Conservation (phyloP, 1,140 invertebrate species). For the Solen grandis region DNA sequence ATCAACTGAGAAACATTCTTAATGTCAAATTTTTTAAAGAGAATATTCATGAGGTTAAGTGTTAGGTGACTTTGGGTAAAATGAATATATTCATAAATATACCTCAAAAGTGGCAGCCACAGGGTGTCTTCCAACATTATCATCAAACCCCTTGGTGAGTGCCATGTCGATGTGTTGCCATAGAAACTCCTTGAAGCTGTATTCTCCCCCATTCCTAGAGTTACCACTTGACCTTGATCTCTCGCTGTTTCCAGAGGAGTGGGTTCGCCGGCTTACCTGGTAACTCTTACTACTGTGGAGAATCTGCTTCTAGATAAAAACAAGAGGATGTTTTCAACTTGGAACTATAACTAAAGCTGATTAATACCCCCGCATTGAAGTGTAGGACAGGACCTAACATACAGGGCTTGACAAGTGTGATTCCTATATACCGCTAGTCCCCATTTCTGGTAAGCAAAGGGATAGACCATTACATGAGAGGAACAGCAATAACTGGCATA, state of each 20-base stretch:
- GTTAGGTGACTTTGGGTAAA: no score
- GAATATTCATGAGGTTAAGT: no score
- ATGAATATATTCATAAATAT: constrained; percentile 14
- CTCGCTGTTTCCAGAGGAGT: constrained; percentile 40
- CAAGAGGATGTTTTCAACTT: not conserved
- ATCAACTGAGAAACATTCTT: no score
- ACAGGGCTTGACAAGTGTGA: not conserved
- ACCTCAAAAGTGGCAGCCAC: constrained; percentile 86
- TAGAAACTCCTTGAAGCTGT: constrained; percentile 87
- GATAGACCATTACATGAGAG: no score
- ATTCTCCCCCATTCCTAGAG: constrained; percentile 69
- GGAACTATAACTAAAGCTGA: not conserved
- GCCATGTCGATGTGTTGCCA: constrained; percentile 89
- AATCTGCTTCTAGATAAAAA: constrained; percentile 58
- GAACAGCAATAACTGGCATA: no score
- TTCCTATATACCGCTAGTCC: not conserved
- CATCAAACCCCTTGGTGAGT: constrained; percentile 90
- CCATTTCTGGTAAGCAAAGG: no score
- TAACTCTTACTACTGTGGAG: constrained; percentile 70
- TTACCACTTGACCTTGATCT: constrained; percentile 50
- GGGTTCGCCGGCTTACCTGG: constrained; percentile 61
- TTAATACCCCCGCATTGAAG: not conserved
- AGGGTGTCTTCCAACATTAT: constrained; percentile 88
- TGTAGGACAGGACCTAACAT: not conserved
- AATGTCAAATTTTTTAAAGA: no score